Percentiles rank a stretch among this genome's conserved stretches.
Conservation (phyloP, 53 echinoderm and acorn worm genomes). For the Paracentrotus lividus region DNA sequence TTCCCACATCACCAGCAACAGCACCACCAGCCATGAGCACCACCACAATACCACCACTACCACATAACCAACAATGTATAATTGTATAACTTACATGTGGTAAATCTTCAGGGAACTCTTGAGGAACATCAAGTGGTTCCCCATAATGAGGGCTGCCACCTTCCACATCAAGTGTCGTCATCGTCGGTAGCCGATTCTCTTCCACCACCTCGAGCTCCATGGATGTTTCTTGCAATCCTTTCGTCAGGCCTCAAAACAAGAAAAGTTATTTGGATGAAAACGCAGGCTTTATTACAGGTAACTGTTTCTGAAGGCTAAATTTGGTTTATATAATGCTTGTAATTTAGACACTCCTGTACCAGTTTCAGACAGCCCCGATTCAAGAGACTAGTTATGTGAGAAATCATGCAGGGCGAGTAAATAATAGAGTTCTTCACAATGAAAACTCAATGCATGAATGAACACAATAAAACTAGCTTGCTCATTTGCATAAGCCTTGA, state of each 20-base stretch:
- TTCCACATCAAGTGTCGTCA: background rate
- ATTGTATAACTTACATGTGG: background rate
- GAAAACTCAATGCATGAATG: conserved; percentile 32
- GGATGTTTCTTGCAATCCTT: background rate
- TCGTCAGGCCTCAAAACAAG: background rate
- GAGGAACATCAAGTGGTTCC: background rate
- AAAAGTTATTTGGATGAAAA: no score
- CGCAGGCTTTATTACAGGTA: background rate
- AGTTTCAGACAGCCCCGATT: background rate
- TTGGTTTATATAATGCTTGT: background rate
- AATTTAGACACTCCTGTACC: background rate
- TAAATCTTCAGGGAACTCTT: background rate
- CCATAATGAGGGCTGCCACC: background rate
- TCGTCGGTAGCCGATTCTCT: conserved; percentile 6
- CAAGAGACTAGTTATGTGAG: background rate
- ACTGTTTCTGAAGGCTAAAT: background rate
- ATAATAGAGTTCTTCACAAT: background rate
- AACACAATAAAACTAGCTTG: background rate
- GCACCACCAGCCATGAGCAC: no score
- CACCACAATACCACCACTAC: background rate
- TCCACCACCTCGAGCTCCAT: background rate
- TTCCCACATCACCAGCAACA: background rate
- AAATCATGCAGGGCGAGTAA: background rate
- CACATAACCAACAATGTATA: no score
- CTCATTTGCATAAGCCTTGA: conserved; percentile 41